phyloP scores from a whole-genome alignment of 2,888 invertebrate genomes.

The Nephrotoma flavescens region DNA sequence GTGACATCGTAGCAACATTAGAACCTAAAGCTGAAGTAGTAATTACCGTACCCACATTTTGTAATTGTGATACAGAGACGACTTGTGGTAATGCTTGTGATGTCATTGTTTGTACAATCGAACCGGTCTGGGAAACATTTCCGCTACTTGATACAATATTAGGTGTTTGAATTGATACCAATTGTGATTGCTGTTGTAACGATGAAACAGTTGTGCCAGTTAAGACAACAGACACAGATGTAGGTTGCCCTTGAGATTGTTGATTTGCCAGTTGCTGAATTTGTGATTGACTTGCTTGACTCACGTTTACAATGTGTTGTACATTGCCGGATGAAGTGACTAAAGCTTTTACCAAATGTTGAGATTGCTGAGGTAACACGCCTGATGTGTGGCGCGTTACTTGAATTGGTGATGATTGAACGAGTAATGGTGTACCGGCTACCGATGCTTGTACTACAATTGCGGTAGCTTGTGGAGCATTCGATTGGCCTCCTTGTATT shows the following conservation, averaged over 20 bases:
- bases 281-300: constrained; percentile 10
- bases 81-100: constrained; percentile 29
- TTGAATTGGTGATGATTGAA: background rate
- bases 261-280: constrained; percentile 16
- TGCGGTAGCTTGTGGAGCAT: constrained; percentile 7
- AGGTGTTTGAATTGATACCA: constrained; percentile 27
- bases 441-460: background rate
- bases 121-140: constrained; percentile 18
- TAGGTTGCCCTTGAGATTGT: constrained; percentile 18
- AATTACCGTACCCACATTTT: constrained; percentile 29
- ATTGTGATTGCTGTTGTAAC: constrained; percentile 25
- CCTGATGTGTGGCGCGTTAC: background rate
- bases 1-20: constrained; percentile 27
- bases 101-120: constrained; percentile 28
- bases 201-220: constrained; percentile 27
- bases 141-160: constrained; percentile 18
- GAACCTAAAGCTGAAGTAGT: constrained; percentile 27
- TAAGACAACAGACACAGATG: constrained; percentile 30
- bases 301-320: constrained; percentile 5
- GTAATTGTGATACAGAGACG: constrained; percentile 31
- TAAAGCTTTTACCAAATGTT: constrained; percentile 1
- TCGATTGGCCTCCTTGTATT: constrained; percentile 25
- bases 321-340: background rate
- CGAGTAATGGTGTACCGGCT: constrained; percentile 22
- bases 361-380: background rate